Percentiles rank a stretch among this genome's conserved stretches.
Conservation (phyloP, 2,113 vertebrate genomes). For the Nycticryphes semicollaris region DNA sequence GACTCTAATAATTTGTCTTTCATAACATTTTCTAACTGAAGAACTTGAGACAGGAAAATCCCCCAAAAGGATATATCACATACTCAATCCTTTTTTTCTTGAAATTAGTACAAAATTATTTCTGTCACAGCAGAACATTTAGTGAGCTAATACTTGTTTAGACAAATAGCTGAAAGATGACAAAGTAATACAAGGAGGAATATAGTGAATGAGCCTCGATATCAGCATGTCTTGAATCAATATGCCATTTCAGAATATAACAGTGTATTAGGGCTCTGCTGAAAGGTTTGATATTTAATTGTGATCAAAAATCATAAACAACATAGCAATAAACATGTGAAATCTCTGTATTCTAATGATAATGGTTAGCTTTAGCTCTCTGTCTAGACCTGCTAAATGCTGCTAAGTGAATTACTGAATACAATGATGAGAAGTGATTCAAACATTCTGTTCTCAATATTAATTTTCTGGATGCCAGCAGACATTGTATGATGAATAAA, state of each 20-base stretch:
- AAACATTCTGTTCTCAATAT: neutral
- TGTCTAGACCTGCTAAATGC: slow-evolving; percentile 7
- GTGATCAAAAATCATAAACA: neutral
- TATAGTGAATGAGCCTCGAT: neutral
- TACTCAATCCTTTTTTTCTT: neutral
- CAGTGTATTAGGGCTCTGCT: neutral
- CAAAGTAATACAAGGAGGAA: neutral
- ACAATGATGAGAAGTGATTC: neutral
- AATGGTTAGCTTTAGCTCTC: neutral
- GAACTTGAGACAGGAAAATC: neutral
- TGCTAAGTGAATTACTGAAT: neutral
- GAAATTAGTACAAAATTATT: slow-evolving; percentile 9
- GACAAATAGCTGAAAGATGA: neutral
- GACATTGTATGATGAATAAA: neutral
- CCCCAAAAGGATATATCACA: neutral
- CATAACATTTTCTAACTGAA: neutral
- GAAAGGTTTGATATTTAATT: neutral
- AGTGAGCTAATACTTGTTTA: neutral
- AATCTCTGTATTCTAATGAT: neutral
- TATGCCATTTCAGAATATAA: neutral
- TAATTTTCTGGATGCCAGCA: neutral
- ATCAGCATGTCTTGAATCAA: neutral
- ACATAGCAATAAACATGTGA: neutral
- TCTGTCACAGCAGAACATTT: neutral
- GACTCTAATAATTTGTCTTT: neutral